phyloP scores from a whole-genome alignment of 1,140 invertebrate genomes.

The Drosophila persimilis region DNA sequence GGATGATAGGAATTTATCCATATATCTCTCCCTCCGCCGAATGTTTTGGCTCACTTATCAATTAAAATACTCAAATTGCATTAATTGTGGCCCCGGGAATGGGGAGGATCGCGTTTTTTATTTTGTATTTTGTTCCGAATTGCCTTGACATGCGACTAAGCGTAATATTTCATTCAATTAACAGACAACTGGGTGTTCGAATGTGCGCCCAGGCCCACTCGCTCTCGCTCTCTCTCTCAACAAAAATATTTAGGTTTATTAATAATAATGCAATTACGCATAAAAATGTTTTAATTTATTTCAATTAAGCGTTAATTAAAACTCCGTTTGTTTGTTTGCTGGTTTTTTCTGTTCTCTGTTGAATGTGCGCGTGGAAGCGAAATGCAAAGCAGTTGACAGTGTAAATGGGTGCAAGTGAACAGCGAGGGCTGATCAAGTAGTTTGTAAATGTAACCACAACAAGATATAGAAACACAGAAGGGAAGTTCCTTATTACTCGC shows the following conservation, averaged over 20 bases:
- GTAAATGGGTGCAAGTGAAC: slow-evolving; percentile 2
- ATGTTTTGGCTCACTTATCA: slow-evolving; percentile 69
- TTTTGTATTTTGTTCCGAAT: slow-evolving; percentile 11
- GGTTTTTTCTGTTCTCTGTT: slow-evolving; percentile 3
- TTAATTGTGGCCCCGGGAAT: slow-evolving; percentile 54
- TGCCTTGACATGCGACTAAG: slow-evolving; percentile 63
- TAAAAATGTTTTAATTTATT: slow-evolving; percentile 83
- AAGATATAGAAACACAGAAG: too few species aligned
- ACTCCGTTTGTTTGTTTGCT: slow-evolving; percentile 27
- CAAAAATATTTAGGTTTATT: slow-evolving; percentile 82
- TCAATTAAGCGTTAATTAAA: slow-evolving; percentile 82
- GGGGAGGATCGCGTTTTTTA: slow-evolving; percentile 4
- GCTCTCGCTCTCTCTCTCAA: slow-evolving; percentile 4
- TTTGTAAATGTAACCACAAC: not conserved
- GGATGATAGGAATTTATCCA: slow-evolving; percentile 62
- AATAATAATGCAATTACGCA: slow-evolving; percentile 82
- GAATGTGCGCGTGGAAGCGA: slow-evolving; percentile 41
- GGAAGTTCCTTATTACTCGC: too few species aligned
- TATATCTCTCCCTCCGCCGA: slow-evolving; percentile 28
- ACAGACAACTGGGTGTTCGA: slow-evolving; percentile 52
- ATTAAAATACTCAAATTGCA: slow-evolving; percentile 78
- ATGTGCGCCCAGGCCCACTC: slow-evolving; percentile 1
- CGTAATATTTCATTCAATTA: slow-evolving; percentile 79
- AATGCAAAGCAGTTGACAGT: slow-evolving; percentile 37
- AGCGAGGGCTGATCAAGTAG: slow-evolving; percentile 2